Evolutionary conservation across 2,113 vertebrate species (phyloP).

Genomic region (Thymallus thymallus): DNA sequence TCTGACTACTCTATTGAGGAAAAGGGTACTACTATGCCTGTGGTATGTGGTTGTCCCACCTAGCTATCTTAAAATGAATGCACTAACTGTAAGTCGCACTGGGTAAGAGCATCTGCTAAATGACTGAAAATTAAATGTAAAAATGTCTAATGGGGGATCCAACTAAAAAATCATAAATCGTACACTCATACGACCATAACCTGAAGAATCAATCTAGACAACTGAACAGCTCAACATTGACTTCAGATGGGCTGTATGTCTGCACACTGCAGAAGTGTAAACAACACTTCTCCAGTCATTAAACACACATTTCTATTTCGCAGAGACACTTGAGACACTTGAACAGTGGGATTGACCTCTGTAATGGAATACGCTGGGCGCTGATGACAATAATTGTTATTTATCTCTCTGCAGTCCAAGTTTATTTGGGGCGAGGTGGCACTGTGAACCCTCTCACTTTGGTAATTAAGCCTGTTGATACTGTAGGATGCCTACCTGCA

Average conservation of each 20-base stretch:
- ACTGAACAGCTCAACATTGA: not conserved
- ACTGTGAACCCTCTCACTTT: slow-evolving; percentile 68
- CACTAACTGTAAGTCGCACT: too few species aligned
- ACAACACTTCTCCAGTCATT: slow-evolving; percentile 24
- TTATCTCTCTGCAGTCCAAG: slow-evolving; percentile 63
- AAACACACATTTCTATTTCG: slow-evolving; percentile 54
- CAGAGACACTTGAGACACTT: slow-evolving; percentile 52
- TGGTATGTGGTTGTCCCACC: too few species aligned
- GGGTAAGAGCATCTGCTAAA: too few species aligned
- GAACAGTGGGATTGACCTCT: slow-evolving; percentile 49
- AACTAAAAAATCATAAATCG: too few species aligned
- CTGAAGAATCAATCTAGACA: not conserved
- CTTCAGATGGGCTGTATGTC: not conserved
- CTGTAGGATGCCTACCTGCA: slow-evolving; percentile 74
- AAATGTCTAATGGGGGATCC: too few species aligned
- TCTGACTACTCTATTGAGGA: too few species aligned
- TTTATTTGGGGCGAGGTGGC: slow-evolving; percentile 68
- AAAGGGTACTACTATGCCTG: too few species aligned
- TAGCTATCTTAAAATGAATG: too few species aligned
- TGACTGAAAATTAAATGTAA: too few species aligned
- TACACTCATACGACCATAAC: not conserved
- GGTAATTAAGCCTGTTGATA: slow-evolving; percentile 77
- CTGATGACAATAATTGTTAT: slow-evolving; percentile 73
- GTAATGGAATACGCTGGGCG: slow-evolving; percentile 53
- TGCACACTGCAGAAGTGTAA: not conserved